Conservation (phyloP, 2,113 vertebrate species). For the Neoarius graeffei region DNA sequence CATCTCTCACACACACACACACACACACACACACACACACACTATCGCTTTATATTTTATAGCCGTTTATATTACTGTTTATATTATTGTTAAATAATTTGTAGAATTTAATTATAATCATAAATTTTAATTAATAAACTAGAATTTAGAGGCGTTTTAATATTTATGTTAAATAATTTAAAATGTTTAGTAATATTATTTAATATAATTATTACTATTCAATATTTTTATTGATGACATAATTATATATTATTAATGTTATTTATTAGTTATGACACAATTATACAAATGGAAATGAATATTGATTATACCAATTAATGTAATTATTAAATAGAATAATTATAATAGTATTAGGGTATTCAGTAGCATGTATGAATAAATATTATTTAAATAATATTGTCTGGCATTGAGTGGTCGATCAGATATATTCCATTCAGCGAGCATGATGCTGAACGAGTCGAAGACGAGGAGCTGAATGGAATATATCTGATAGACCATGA, state of each 20-base stretch:
- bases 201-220: not conserved
- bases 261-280: not conserved
- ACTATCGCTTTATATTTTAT: not conserved
- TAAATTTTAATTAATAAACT: not conserved
- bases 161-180: not conserved
- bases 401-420: too few relatives aligned
- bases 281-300: not conserved
- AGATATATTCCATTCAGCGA: too few relatives aligned
- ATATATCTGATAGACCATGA: too few relatives aligned
- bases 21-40: not conserved
- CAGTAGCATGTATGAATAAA: not conserved
- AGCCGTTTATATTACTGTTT: not conserved
- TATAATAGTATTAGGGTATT: not conserved
- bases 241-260: not conserved
- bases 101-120: not conserved
- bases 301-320: not conserved
- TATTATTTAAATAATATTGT: too few relatives aligned
- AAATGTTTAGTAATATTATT: not conserved
- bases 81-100: not conserved
- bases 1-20: not conserved
- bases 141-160: not conserved
- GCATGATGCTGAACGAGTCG: too few relatives aligned
- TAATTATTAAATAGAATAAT: not conserved
- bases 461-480: too few relatives aligned
- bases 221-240: too few relatives aligned